Evolutionary conservation across 2,888 invertebrate species (phyloP).

Genomic region (Theretra japonica): DNA sequence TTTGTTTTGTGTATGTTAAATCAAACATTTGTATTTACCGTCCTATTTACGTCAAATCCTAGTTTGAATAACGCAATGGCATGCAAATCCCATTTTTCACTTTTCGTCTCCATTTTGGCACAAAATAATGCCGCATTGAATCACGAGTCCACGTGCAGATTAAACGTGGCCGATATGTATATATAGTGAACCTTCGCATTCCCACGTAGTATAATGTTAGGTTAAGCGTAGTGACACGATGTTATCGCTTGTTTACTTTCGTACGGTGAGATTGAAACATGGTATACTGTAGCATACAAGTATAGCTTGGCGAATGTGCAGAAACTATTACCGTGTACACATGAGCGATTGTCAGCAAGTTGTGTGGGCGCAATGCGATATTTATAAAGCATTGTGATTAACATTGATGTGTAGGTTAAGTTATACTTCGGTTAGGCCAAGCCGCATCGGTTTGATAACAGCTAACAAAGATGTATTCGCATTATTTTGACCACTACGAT

Average conservation of each 20-base stretch:
- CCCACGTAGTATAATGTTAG: neutral
- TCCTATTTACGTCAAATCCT: too few relatives aligned
- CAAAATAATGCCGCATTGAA: neutral
- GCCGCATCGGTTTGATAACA: neutral
- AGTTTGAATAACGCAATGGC: too few relatives aligned
- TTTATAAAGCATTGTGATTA: constrained; percentile 8
- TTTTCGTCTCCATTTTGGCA: neutral
- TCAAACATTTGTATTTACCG: too few relatives aligned
- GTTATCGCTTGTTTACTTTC: constrained; percentile 17
- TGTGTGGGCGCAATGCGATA: constrained; percentile 18
- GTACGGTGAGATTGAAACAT: constrained; percentile 1
- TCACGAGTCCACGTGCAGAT: neutral
- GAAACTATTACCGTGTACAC: neutral
- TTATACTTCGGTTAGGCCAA: neutral
- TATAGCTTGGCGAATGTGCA: constrained; percentile 11
- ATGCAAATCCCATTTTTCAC: neutral
- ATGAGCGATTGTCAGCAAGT: constrained; percentile 8
- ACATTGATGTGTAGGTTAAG: neutral
- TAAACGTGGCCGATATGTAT: neutral
- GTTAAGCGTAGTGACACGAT: constrained; percentile 5
- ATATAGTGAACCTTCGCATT: constrained; percentile 14
- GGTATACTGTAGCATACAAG: neutral
- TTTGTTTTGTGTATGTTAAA: too few relatives aligned
- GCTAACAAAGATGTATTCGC: too few relatives aligned
- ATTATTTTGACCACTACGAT: too few relatives aligned